Percentiles rank a stretch among this genome's conserved stretches.
These are phyloP conservation scores for Chroicocephalus ridibundus DNA, from an alignment of 2,113 vertebrate genomes.

Conservation along the genomic window DNA sequence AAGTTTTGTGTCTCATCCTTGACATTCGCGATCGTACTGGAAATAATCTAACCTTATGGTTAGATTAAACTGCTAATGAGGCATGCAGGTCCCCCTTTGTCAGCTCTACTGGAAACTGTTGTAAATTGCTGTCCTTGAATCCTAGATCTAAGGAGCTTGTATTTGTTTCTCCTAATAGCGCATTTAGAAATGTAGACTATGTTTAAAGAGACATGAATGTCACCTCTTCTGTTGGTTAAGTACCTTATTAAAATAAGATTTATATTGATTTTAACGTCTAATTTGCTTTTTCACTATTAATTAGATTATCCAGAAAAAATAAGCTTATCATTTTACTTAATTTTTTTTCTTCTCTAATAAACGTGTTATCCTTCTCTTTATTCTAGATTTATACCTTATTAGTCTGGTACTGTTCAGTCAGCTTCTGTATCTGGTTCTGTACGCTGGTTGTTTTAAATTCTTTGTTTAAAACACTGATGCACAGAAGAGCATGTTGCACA, in stretches of 20 bases:
- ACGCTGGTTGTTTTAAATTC: background rate
- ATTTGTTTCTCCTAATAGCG: constrained; percentile 1
- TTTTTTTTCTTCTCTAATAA: background rate
- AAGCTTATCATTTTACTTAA: background rate
- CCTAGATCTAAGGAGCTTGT: background rate
- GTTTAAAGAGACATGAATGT: background rate
- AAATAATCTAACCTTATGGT: constrained; percentile 35
- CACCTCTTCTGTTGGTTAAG: background rate
- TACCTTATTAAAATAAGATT: background rate
- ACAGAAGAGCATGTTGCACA: background rate
- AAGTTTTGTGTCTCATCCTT: background rate
- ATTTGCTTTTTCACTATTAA: background rate
- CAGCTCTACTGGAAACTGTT: constrained; percentile 16
- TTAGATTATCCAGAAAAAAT: background rate
- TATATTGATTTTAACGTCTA: background rate
- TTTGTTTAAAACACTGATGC: background rate
- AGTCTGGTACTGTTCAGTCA: background rate
- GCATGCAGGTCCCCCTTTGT: constrained; percentile 16
- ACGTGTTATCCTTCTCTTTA: background rate
- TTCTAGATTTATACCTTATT: background rate
- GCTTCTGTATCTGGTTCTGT: background rate
- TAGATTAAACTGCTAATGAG: constrained; percentile 59
- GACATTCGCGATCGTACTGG: fast-evolving
- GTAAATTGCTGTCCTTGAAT: constrained; percentile 23
- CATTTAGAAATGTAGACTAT: background rate